phyloP scores from a whole-genome alignment of 2,888 invertebrate species.

The Cremastinae sp. region DNA sequence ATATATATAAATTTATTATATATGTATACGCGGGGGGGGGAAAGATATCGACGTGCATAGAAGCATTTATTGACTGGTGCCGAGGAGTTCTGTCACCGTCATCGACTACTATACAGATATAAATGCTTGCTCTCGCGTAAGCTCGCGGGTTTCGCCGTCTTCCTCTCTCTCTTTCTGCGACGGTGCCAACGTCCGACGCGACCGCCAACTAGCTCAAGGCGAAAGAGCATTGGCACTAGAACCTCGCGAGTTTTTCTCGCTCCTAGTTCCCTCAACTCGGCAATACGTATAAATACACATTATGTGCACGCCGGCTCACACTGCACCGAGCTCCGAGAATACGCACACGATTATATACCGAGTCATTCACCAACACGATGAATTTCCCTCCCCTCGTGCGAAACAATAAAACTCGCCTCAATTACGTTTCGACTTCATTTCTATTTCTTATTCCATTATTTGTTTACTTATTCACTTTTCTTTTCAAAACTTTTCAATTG shows the following conservation, averaged over 20 bases:
- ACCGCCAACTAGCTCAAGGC: conserved; percentile 75
- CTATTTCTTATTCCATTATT: conserved; percentile 11
- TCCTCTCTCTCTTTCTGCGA: conserved; percentile 63
- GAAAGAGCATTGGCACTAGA: conserved; percentile 73
- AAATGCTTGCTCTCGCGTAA: conserved; percentile 3
- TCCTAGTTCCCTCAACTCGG: conserved; percentile 59
- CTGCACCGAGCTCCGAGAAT: conserved; percentile 45
- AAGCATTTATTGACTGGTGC: conserved; percentile 48
- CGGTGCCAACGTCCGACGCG: conserved; percentile 72
- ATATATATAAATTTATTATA: too few species aligned
- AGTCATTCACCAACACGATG: neutral
- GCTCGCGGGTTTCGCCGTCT: too few species aligned
- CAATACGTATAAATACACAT: conserved; percentile 42
- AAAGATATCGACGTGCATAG: conserved; percentile 28
- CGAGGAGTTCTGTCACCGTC: conserved; percentile 24
- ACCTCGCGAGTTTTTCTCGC: conserved; percentile 68
- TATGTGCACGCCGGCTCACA: conserved; percentile 29
- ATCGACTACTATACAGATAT: conserved; percentile 20
- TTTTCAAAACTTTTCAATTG: neutral
- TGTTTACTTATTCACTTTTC: neutral
- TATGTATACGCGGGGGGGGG: too few species aligned
- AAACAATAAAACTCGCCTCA: conserved; percentile 17
- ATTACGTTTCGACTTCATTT: conserved; percentile 37
- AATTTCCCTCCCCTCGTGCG: conserved; percentile 1
- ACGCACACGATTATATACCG: neutral